These are phyloP conservation scores for Elymnias hypermnestra DNA, from an alignment of 1,140 invertebrate species.

Conservation along the genomic window DNA sequence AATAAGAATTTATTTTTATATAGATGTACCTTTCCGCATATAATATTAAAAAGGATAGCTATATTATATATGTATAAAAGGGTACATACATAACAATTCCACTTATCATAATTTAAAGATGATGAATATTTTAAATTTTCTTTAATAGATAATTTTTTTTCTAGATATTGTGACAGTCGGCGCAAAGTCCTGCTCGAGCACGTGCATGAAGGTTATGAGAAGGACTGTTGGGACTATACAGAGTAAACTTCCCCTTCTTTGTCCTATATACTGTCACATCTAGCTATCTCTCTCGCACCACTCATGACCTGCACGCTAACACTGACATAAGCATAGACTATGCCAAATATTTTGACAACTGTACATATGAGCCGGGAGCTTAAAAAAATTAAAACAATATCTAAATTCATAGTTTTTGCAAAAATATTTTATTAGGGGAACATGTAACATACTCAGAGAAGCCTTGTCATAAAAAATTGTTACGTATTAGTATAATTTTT, in stretches of 20 bases:
- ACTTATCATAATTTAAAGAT: no score
- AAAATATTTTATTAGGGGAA: neutral
- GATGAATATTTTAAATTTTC: no score
- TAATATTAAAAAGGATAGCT: no score
- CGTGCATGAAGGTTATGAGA: slow-evolving; percentile 98
- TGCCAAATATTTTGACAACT: slow-evolving; percentile 21
- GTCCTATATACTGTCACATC: slow-evolving; percentile 14
- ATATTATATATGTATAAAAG: no score
- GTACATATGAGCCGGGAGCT: slow-evolving; percentile 21
- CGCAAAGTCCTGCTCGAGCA: slow-evolving; percentile 96
- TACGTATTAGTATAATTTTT: slow-evolving; percentile 11
- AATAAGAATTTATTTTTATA: no score
- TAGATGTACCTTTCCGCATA: no score
- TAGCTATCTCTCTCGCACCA: slow-evolving; percentile 20
- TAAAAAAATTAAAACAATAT: slow-evolving; percentile 10
- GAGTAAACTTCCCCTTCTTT: slow-evolving; percentile 81
- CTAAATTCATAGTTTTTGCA: slow-evolving; percentile 2
- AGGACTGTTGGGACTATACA: slow-evolving; percentile 98
- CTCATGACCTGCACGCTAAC: slow-evolving; percentile 18
- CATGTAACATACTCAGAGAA: neutral
- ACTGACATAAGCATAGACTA: slow-evolving; percentile 14
- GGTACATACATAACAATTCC: no score
- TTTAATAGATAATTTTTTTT: no score
- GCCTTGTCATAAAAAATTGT: slow-evolving; percentile 1
- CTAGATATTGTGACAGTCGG: slow-evolving; percentile 97